Percentiles rank a stretch among this genome's conserved stretches.
Evolutionary conservation across 2,888 invertebrate species (phyloP).

Genomic region (Phorcus lineatus): DNA sequence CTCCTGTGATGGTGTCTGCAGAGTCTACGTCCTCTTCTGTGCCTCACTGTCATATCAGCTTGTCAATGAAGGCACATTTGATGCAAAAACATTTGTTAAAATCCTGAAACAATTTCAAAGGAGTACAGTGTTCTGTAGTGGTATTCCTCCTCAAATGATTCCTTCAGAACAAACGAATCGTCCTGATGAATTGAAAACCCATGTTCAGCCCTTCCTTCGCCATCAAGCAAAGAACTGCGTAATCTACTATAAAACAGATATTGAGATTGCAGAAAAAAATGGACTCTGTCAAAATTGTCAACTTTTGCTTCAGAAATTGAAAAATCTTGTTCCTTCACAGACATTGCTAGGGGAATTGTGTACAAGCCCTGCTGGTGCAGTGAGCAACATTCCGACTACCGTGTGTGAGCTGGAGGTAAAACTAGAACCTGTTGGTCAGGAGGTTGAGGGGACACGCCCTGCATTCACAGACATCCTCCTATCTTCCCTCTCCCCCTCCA

Average conservation of each 20-base stretch:
- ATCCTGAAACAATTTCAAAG: conserved; percentile 12
- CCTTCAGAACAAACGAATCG: not conserved
- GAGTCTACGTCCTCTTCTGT: conserved; percentile 5
- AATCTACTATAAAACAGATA: not conserved
- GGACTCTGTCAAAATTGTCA: too few relatives aligned
- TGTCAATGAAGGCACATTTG: conserved; percentile 9
- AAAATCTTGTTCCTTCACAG: too few relatives aligned
- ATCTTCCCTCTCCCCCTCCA: too few relatives aligned
- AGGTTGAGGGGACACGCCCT: too few relatives aligned
- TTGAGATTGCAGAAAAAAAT: too few relatives aligned
- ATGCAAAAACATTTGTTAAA: conserved; percentile 2
- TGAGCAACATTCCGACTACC: too few relatives aligned
- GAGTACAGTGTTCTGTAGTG: not conserved
- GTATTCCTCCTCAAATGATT: not conserved
- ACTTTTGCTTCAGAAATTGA: too few relatives aligned
- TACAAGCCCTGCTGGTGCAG: too few relatives aligned
- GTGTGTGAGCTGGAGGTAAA: too few relatives aligned
- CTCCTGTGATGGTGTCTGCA: not conserved
- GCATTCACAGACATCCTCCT: too few relatives aligned
- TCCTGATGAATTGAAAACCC: not conserved
- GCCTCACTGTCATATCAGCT: not conserved
- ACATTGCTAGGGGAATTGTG: too few relatives aligned
- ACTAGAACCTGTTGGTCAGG: too few relatives aligned
- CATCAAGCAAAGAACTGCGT: conserved; percentile 6
- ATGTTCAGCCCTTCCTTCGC: conserved; percentile 8